Evolutionary conservation across 2,888 invertebrate species (phyloP).

Genomic region (Noctuana brunneofusca): DNA sequence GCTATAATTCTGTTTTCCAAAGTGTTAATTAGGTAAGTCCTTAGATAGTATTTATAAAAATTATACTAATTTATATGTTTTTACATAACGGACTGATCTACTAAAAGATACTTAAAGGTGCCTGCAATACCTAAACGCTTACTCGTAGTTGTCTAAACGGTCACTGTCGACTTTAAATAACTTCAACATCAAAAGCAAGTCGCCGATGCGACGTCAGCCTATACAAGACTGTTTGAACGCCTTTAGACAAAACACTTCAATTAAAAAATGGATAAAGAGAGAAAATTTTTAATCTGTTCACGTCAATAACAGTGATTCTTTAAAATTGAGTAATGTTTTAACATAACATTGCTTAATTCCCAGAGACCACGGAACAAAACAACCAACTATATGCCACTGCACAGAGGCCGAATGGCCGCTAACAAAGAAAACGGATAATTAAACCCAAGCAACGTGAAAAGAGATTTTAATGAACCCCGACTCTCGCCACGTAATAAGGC

Average conservation of each 20-base stretch:
- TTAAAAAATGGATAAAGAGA: neutral
- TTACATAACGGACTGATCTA: too few species aligned
- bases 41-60: too few species aligned
- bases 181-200: too few species aligned
- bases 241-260: neutral
- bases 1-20: too few species aligned
- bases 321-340: conserved; percentile 20
- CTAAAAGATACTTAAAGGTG: too few species aligned
- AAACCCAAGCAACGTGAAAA: conserved; percentile 74
- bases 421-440: conserved; percentile 81
- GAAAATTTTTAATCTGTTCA: neutral
- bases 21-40: too few species aligned
- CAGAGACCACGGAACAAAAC: conserved; percentile 47
- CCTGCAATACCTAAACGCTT: too few species aligned
- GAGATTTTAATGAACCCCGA: conserved; percentile 78
- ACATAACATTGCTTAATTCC: conserved; percentile 39
- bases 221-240: too few species aligned
- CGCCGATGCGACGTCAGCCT: too few species aligned
- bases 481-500: conserved; percentile 71
- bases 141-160: too few species aligned
- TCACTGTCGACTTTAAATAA: too few species aligned
- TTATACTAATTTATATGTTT: too few species aligned
- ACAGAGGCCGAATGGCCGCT: conserved; percentile 60
- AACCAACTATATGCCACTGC: conserved; percentile 59
- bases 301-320: conserved; percentile 1